Evolutionary conservation across 1,140 invertebrate species (phyloP), one percentile per base, ranked within the genome.

Genomic region (Leptinotarsa defecta): DNA sequence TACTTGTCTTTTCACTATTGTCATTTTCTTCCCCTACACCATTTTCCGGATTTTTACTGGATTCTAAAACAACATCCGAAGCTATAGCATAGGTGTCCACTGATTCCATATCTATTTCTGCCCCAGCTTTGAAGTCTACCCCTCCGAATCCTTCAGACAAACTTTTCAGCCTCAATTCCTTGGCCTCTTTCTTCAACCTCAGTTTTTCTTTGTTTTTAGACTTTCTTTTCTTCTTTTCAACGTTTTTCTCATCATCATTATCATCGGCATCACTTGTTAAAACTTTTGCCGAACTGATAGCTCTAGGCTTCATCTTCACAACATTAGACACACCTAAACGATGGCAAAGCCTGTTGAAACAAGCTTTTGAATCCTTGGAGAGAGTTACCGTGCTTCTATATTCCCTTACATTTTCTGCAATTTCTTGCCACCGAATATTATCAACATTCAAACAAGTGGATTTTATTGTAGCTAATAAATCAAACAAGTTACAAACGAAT

Each of bases 141-240:
- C 13, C n/a, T n/a, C 13, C 52, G 34, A 87, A 81, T 49, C 85
- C 85, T 81, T 88, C 79, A 13, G 85, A 85, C 73, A 87, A 83
- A 73, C 81, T 79, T 74, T 85, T 80, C 43, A 84, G 74, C 71
- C 86, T 82, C 71, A 87, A 81, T 67, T 84, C 80, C 68, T 84
- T 84, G n/a, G 87, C 80, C 76, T 87, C 84, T 77, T 88, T 88
- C 76, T 88, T 88, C 61, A 88, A 77, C 76, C 86, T 85, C 48
- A 83, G 82, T 13, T 84, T 86, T 69, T 80, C 81, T 64, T 79
- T 85, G n/a, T 79, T 83, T 73, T 80, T 81, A 27, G 79, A 79
- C 62, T 77, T 82, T 69, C 80, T 77, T 65, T 83, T 84, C 61
- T 86, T 84, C 61, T 81, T 81, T 34, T 82, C 81, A 61, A 81